A percentile compares a stretch with the other conserved stretches of the same genome.
These are phyloP conservation scores for Heliconius charithonia DNA, from an alignment of 2,888 invertebrate genomes.

Conservation along the genomic window DNA sequence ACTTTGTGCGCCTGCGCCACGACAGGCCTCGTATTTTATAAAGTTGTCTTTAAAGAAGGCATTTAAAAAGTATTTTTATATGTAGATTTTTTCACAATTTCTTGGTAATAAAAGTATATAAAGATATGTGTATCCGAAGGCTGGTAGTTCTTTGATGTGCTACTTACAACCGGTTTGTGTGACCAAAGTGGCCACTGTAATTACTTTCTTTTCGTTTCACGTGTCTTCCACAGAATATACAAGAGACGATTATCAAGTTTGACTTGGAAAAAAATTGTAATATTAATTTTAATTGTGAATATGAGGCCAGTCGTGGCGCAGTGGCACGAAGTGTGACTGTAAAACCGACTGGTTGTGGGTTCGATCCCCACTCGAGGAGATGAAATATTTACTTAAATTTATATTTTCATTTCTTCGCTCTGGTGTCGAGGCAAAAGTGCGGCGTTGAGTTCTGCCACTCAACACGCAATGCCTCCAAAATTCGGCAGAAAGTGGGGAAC, in stretches of 20 bases:
- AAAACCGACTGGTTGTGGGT: no score
- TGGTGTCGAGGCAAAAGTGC: no score
- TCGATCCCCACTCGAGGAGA: no score
- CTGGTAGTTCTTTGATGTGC: slow-evolving; percentile 2
- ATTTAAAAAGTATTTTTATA: not conserved
- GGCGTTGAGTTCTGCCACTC: no score
- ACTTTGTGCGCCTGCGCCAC: no score
- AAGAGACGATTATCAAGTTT: not conserved
- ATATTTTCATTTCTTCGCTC: no score
- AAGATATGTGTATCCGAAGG: not conserved
- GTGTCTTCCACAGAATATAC: not conserved
- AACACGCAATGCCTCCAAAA: no score
- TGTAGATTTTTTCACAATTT: not conserved
- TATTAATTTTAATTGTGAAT: no score
- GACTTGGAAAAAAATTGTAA: not conserved
- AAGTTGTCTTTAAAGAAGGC: not conserved
- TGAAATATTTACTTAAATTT: no score
- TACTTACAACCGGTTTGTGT: slow-evolving; percentile 17
- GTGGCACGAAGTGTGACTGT: no score
- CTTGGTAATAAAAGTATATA: not conserved
- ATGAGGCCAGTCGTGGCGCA: no score
- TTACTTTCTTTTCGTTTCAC: slow-evolving; percentile 19
- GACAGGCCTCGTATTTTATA: not conserved
- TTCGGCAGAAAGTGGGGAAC: no score
- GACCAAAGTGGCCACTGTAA: slow-evolving; percentile 3